Conservation (phyloP, 2,113 vertebrate species). For the Gambusia holbrooki region DNA sequence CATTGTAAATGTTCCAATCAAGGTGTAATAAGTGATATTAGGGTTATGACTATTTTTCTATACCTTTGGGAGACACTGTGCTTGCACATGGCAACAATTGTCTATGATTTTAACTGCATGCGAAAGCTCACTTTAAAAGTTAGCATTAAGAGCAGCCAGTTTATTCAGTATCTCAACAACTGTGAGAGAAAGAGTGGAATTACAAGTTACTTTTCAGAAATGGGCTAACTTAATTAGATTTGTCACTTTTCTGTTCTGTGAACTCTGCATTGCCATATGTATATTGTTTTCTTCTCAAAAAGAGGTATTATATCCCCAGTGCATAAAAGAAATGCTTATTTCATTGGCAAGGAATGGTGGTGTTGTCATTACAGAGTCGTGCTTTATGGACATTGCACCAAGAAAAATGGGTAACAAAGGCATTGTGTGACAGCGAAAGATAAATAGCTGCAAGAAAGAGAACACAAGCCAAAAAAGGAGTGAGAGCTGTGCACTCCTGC, state of each 20-base stretch:
- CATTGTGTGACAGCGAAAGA: conserved; percentile 18
- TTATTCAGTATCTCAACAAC: not conserved
- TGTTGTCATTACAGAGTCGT: not conserved
- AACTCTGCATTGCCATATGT: not conserved
- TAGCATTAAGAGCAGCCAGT: not conserved
- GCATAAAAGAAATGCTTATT: conserved; percentile 1
- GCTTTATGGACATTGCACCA: not conserved
- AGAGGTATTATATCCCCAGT: not conserved
- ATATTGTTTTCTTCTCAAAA: not conserved
- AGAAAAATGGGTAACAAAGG: conserved; percentile 3
- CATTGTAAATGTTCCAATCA: not conserved
- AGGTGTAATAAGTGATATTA: not conserved
- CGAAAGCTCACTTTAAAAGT: not conserved
- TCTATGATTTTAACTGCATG: not conserved
- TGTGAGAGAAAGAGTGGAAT: conserved; percentile 22
- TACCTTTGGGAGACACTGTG: not conserved
- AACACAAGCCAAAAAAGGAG: conserved; percentile 3
- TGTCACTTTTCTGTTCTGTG: not conserved
- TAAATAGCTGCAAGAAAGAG: conserved; percentile 7
- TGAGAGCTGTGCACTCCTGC: not conserved
- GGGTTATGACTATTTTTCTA: not conserved
- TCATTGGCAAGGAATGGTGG: not conserved
- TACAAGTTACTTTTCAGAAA: not conserved
- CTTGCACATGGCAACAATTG: not conserved
- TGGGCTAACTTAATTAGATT: not conserved